phyloP scores from a whole-genome alignment of 2,797 vertebrate species.

The Chanos chanos region DNA sequence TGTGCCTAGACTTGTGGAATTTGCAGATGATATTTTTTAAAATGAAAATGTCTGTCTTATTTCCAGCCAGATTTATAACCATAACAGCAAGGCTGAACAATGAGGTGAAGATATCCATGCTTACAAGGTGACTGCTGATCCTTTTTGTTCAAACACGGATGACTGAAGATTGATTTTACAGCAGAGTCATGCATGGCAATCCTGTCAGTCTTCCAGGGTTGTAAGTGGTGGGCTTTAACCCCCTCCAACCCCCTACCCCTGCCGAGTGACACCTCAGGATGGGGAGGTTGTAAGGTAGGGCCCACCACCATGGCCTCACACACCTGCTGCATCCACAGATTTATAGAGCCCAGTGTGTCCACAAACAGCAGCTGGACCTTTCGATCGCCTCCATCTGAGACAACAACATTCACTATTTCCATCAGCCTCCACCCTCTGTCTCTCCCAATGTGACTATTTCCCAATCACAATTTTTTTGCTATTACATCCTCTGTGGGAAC shows the following conservation, averaged over 20 bases:
- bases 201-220: conserved; percentile 43
- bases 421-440: conserved; percentile 7
- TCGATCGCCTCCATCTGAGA: conserved; percentile 7
- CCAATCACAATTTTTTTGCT: neutral
- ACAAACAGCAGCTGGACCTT: conserved; percentile 53
- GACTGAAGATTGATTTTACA: conserved; percentile 46
- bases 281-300: conserved; percentile 20
- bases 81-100: conserved; percentile 9
- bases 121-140: conserved; percentile 40
- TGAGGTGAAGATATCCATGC: conserved; percentile 30
- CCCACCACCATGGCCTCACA: conserved; percentile 26
- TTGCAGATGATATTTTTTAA: conserved; percentile 14
- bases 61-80: neutral
- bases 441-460: conserved; percentile 8
- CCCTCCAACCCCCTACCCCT: neutral
- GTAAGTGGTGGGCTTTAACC: neutral
- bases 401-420: conserved; percentile 30
- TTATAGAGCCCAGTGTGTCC: conserved; percentile 48
- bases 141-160: conserved; percentile 41
- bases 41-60: conserved; percentile 7
- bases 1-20: conserved; percentile 16
- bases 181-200: conserved; percentile 33
- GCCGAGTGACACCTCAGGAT: conserved; percentile 3
- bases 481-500: neutral
- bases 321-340: conserved; percentile 48